A percentile compares a stretch with the other conserved stretches of the same genome.
These are phyloP conservation scores for Bombus waltoni DNA, from an alignment of 1,140 invertebrate genomes.

Conservation along the genomic window DNA sequence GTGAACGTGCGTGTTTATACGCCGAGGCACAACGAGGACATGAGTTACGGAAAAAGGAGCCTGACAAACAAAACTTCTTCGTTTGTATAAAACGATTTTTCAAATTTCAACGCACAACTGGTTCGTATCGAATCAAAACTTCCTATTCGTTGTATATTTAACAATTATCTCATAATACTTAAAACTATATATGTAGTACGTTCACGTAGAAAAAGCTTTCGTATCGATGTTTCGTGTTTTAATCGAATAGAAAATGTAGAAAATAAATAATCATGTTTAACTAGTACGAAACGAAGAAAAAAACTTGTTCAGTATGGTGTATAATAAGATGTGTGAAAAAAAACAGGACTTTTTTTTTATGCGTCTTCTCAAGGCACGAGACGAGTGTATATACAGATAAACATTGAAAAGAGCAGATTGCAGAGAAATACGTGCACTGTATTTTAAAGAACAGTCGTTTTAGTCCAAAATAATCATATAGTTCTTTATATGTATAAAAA, in stretches of 20 bases:
- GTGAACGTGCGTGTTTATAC: slow-evolving; percentile 70
- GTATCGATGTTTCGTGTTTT: neutral
- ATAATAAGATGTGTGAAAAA: neutral
- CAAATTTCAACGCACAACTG: neutral
- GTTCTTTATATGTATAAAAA: neutral
- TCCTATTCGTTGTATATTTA: neutral
- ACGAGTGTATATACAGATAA: neutral
- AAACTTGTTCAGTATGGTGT: neutral
- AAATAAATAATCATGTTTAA: neutral
- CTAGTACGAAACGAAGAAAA: neutral
- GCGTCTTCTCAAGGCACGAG: neutral
- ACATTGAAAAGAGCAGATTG: slow-evolving; percentile 24
- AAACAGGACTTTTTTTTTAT: slow-evolving; percentile 21
- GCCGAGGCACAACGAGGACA: slow-evolving; percentile 74
- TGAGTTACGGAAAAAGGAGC: slow-evolving; percentile 68
- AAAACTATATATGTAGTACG: neutral
- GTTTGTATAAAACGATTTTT: neutral
- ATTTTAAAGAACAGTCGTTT: neutral
- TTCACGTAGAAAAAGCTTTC: neutral
- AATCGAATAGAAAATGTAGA: neutral
- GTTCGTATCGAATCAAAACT: neutral
- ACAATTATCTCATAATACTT: neutral
- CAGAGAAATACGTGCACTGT: slow-evolving; percentile 3
- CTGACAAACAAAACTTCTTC: neutral
- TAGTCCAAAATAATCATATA: neutral